These are phyloP conservation scores for Nomada ferruginata DNA, from an alignment of 2,888 invertebrate species.

Conservation along the genomic window DNA sequence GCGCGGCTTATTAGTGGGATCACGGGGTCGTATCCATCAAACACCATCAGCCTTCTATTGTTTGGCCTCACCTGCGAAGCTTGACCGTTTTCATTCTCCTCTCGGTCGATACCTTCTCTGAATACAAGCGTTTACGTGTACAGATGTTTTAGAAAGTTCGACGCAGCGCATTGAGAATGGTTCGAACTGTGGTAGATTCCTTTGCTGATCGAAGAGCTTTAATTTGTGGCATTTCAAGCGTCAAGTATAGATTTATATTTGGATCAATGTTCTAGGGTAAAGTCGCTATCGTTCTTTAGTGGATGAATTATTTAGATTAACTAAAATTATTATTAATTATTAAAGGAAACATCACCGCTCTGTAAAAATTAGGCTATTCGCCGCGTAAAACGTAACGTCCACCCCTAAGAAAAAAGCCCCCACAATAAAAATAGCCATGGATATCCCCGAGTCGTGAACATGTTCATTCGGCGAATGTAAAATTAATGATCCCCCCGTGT, in stretches of 20 bases:
- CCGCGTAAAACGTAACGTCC: background rate
- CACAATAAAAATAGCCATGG: background rate
- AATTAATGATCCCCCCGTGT: constrained; percentile 43
- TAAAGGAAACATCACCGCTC: too few relatives aligned
- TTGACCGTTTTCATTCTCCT: constrained; percentile 37
- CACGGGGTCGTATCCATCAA: constrained; percentile 76
- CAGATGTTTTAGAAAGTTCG: constrained; percentile 56
- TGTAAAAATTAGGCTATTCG: background rate
- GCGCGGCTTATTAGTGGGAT: constrained; percentile 73
- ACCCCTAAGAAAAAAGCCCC: background rate
- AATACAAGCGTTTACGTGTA: constrained; percentile 54
- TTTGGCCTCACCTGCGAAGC: constrained; percentile 71
- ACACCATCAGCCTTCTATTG: constrained; percentile 73
- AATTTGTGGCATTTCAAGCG: too few relatives aligned
- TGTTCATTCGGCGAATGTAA: constrained; percentile 30
- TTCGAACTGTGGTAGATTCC: too few relatives aligned
- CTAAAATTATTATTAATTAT: too few relatives aligned
- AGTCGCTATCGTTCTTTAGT: background rate
- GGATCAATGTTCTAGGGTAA: background rate
- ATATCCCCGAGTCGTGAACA: background rate
- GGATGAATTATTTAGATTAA: background rate
- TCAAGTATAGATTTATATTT: too few relatives aligned
- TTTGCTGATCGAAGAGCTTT: too few relatives aligned
- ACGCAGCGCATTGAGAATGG: background rate
- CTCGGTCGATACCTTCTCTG: constrained; percentile 23